Conservation (phyloP, 2,113 vertebrate species). For the Psophia crepitans region DNA sequence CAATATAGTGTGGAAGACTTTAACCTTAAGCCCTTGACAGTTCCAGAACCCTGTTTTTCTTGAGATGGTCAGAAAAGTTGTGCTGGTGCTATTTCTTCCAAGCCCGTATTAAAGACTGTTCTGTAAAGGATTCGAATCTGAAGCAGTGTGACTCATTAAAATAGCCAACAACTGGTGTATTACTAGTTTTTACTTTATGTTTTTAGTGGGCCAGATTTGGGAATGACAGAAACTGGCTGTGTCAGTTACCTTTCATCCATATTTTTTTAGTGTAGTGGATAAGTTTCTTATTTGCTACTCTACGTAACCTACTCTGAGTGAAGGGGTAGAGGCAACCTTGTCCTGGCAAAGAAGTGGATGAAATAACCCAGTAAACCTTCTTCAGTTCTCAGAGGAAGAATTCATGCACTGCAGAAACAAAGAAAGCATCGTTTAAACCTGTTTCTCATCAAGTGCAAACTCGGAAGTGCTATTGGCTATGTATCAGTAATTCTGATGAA, state of each 20-base stretch:
- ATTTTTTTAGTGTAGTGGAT: not conserved
- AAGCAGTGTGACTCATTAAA: not conserved
- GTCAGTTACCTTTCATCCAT: fast-evolving
- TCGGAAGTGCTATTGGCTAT: not conserved
- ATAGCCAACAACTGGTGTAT: not conserved
- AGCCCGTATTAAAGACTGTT: not conserved
- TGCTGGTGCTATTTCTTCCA: not conserved
- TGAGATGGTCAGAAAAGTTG: not conserved
- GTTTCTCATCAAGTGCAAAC: not conserved
- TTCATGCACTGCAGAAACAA: not conserved
- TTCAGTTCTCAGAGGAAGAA: not conserved
- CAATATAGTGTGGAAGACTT: not conserved
- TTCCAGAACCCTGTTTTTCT: not conserved
- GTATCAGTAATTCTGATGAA: not conserved
- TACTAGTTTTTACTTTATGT: not conserved
- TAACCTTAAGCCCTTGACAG: not conserved
- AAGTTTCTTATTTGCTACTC: not conserved
- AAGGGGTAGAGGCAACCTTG: not conserved
- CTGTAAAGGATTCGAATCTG: not conserved
- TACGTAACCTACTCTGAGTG: not conserved
- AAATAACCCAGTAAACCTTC: not conserved
- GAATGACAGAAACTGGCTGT: not conserved
- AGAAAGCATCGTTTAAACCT: not conserved
- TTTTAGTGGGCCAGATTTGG: not conserved
- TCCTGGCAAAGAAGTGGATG: not conserved